Evolutionary conservation across 1,140 invertebrate species (phyloP), one percentile per base, ranked within the genome.

Genomic region (Holotrichia oblita): DNA sequence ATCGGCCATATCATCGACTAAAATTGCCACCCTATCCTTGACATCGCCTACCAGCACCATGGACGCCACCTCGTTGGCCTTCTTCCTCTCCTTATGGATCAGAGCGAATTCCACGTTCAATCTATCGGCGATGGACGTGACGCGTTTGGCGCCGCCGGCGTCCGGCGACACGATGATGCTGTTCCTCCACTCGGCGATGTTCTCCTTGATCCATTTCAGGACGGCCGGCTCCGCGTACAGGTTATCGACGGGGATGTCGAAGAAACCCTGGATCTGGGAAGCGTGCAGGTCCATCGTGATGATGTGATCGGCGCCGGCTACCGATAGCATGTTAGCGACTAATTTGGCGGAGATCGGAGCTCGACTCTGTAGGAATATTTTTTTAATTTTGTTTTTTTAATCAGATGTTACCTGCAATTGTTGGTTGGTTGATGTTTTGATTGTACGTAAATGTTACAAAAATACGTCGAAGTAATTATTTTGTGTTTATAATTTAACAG

Each of bases 241-340:
- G 89, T 99, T 99, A 87, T 99, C 98, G 0, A 99, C 98, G 72
- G 98, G 98, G 86, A 99, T 99, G 88, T 99, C 98, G 87, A 99
- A 99, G 88, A 99, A 99, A 42, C 98, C 98, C 90, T 99, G 98
- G 85, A 99, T 99, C 90, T 99, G 98, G 80, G 97, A 99, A 24
- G 98, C 97, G 88, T 99, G 98, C 40, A 99, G 90, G 87, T 99
- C 98, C 95, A 99, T 99, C 14, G 98, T 99, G 83, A 99, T 99
- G 79, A 99, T 99, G 84, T 99, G 98, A 89, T 99, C 97, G 6
- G 98, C 98, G 40, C 98, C 98, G 81, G 98, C 95, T 12, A 99
- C 97, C 73, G 97, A 98, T 80, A 99, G 89, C 94, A 99, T 99
- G 86, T 99, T 99, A 6, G 98, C 98, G 7, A 99, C 96, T 77